phyloP scores from a whole-genome alignment of 2,113 vertebrate genomes.

The Melanostigma gelatinosum region DNA sequence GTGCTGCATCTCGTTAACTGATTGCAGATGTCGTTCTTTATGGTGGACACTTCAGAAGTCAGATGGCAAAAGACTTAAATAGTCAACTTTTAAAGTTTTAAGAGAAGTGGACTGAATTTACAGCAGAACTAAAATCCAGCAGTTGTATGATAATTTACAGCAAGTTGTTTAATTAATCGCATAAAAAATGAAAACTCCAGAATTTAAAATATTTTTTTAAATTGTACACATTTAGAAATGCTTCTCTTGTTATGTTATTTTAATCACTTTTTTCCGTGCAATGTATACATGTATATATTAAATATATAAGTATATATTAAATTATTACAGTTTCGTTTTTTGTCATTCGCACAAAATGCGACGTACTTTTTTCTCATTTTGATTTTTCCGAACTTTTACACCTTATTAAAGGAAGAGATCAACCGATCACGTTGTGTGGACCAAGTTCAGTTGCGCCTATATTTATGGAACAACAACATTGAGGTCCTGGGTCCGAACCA shows the following conservation, averaged over 20 bases:
- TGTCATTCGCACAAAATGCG: too few relatives aligned
- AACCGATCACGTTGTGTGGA: too few relatives aligned
- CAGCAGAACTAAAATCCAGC: not conserved
- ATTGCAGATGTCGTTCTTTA: slow-evolving; percentile 38
- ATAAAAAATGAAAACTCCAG: not conserved
- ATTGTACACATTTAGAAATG: slow-evolving; percentile 22
- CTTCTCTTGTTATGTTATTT: not conserved
- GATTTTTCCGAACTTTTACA: too few relatives aligned
- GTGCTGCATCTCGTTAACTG: slow-evolving; percentile 56
- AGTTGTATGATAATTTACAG: not conserved
- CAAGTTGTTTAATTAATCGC: not conserved
- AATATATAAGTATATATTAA: too few relatives aligned
- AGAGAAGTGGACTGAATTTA: slow-evolving; percentile 9
- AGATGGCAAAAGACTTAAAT: slow-evolving; percentile 8
- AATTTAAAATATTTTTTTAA: not conserved
- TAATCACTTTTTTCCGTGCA: too few relatives aligned
- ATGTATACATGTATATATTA: too few relatives aligned
- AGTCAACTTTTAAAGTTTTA: slow-evolving; percentile 36
- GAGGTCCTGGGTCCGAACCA: too few relatives aligned
- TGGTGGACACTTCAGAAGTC: slow-evolving; percentile 12
- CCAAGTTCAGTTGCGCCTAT: too few relatives aligned
- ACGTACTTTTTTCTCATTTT: too few relatives aligned
- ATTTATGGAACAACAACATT: too few relatives aligned
- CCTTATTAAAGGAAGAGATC: too few relatives aligned
- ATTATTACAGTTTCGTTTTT: too few relatives aligned